Evolutionary conservation across 2,888 invertebrate genomes (phyloP).

Genomic region (Leucophora obtusa): DNA sequence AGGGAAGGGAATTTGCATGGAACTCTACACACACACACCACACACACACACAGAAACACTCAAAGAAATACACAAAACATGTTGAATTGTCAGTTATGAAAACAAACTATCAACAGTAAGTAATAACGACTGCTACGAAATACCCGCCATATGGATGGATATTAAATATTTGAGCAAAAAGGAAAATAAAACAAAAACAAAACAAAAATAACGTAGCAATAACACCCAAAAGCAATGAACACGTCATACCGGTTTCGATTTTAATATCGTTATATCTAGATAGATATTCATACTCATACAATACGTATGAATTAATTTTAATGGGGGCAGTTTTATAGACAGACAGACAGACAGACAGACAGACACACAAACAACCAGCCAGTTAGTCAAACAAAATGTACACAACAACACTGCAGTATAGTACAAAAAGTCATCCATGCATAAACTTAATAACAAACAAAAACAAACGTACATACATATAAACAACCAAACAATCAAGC

Average conservation of each 20-base stretch:
- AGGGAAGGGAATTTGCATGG: background rate
- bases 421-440: background rate
- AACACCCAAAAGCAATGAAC: slow-evolving; percentile 44
- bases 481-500: slow-evolving; percentile 35
- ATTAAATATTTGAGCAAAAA: slow-evolving; percentile 19
- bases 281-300: background rate
- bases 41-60: background rate
- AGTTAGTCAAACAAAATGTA: background rate
- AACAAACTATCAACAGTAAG: background rate
- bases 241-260: slow-evolving; percentile 62
- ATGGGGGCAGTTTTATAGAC: slow-evolving; percentile 47
- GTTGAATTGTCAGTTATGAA: background rate
- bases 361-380: background rate
- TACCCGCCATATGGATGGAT: slow-evolving; percentile 3
- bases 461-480: background rate
- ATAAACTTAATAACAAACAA: slow-evolving; percentile 23
- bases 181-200: slow-evolving; percentile 15
- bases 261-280: slow-evolving; percentile 24
- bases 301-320: slow-evolving; percentile 23
- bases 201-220: slow-evolving; percentile 8
- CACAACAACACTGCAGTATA: background rate
- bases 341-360: background rate
- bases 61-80: too few relatives aligned
- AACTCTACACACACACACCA: too few relatives aligned
- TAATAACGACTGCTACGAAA: background rate